Conservation (phyloP, 2,113 vertebrate species). For the Neotoma lepida region DNA sequence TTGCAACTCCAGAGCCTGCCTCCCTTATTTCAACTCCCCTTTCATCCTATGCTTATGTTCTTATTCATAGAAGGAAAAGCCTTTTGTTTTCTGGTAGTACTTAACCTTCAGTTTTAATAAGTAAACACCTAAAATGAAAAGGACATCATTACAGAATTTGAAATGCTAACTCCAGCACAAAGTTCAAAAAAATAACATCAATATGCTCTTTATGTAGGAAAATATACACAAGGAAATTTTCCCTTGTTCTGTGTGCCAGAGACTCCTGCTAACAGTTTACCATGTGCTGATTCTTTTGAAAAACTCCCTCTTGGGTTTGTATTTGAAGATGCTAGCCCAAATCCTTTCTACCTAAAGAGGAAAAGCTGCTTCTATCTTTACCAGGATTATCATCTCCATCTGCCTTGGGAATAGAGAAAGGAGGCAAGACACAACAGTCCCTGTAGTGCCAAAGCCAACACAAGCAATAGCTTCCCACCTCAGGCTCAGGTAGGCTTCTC, state of each 20-base stretch:
- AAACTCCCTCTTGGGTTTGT: neutral
- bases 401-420: neutral
- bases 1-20: neutral
- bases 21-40: neutral
- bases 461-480: rapidly evolving
- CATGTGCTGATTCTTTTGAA: neutral
- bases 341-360: neutral
- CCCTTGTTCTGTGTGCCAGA: neutral
- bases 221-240: neutral
- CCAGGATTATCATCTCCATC: neutral
- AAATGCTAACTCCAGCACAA: neutral
- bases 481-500: neutral
- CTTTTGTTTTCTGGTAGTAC: neutral
- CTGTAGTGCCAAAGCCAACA: neutral
- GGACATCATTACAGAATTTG: neutral
- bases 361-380: constrained; percentile 3
- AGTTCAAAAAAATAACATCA: neutral
- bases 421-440: neutral
- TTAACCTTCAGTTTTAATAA: constrained; percentile 13
- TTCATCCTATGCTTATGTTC: neutral
- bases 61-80: neutral
- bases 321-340: neutral
- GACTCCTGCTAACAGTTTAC: neutral
- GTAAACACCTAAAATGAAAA: neutral
- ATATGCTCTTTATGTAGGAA: neutral